These are phyloP conservation scores for Porites divaricata DNA, from an alignment of 92 coral and sea anemone species.

Conservation along the genomic window DNA sequence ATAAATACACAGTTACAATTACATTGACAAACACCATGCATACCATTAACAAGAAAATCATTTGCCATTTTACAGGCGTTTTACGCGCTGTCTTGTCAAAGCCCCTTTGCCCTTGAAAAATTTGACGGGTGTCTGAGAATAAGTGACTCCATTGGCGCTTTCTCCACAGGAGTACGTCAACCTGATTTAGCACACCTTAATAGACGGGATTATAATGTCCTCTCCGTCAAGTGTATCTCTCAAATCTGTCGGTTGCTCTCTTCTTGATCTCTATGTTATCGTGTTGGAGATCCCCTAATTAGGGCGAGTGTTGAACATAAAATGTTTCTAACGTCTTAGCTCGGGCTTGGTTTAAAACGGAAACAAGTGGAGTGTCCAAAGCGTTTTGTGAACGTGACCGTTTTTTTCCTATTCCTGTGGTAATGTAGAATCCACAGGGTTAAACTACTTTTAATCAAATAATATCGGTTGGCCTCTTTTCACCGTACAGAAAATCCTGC, in stretches of 20 bases:
- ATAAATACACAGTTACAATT: no score
- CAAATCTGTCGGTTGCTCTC: constrained; percentile 23
- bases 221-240: constrained; percentile 22
- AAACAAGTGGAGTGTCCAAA: not conserved
- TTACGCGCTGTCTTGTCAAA: not conserved
- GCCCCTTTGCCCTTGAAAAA: not conserved
- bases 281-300: not conserved
- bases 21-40: not conserved
- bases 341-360: constrained; percentile 11
- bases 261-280: constrained; percentile 9
- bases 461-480: not conserved
- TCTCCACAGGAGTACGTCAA: not conserved
- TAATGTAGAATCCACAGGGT: no score
- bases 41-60: not conserved
- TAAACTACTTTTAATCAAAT: not conserved
- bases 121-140: not conserved
- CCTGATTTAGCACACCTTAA: not conserved
- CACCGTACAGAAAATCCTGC: not conserved
- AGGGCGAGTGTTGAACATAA: not conserved
- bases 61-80: not conserved
- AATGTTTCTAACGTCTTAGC: not conserved
- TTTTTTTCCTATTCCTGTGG: not conserved
- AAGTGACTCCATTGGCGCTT: not conserved
- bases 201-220: not conserved
- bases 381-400: not conserved